Percentiles rank a stretch among this genome's conserved stretches.
phyloP scores from a whole-genome alignment of 64 coral and sea anemone species.

The Acropora tenuis region DNA sequence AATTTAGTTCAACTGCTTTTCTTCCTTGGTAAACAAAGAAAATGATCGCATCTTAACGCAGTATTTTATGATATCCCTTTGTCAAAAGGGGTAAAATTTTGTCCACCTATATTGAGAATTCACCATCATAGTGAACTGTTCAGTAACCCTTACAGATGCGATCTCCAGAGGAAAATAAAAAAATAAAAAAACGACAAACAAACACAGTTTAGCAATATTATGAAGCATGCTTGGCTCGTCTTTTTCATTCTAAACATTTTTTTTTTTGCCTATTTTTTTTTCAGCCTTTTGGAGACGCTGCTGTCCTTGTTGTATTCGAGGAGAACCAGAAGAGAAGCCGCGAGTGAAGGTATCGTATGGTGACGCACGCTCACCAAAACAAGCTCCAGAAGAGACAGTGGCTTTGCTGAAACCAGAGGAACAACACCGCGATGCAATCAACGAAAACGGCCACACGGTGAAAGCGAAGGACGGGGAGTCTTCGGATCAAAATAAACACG shows the following conservation, averaged over 20 bases:
- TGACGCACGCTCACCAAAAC: background rate
- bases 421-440: background rate
- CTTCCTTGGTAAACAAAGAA: too few species aligned
- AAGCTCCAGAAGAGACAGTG: background rate
- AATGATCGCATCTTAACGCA: too few species aligned
- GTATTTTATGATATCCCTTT: too few species aligned
- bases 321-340: constrained; percentile 18
- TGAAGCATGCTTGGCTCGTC: background rate
- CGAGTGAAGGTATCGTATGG: constrained; percentile 14
- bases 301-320: constrained; percentile 37
- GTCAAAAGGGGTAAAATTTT: too few species aligned
- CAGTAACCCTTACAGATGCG: too few species aligned
- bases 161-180: too few species aligned
- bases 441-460: background rate
- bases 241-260: background rate
- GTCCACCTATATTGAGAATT: too few species aligned
- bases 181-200: too few species aligned
- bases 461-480: background rate
- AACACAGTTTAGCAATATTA: background rate
- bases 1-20: too few species aligned
- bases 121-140: too few species aligned
- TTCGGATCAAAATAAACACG: background rate
- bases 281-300: constrained; percentile 22
- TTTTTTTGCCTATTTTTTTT: background rate
- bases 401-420: constrained; percentile 24